Percentiles rank a stretch among this genome's conserved stretches.
Evolutionary conservation across 2,797 vertebrate genomes (phyloP).

Genomic region (Lophius americanus): DNA sequence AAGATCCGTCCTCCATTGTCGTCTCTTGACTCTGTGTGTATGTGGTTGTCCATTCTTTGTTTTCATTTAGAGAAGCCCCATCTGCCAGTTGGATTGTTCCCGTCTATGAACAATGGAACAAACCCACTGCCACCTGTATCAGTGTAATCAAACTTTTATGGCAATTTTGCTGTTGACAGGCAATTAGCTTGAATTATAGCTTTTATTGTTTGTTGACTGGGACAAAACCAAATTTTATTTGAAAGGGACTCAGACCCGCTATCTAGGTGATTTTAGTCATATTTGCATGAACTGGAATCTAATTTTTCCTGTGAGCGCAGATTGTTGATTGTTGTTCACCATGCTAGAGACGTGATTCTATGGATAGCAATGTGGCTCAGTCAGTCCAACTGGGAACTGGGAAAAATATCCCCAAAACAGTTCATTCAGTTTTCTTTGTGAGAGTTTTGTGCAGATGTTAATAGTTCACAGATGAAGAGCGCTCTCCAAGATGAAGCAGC

Average conservation of each 20-base stretch:
- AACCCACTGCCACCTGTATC: constrained; percentile 61
- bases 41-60: constrained; percentile 25
- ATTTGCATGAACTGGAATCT: constrained; percentile 35
- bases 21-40: constrained; percentile 3
- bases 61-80: constrained; percentile 47
- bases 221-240: constrained; percentile 28
- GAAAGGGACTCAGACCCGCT: neutral
- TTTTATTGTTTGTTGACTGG: constrained; percentile 45
- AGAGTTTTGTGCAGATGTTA: neutral
- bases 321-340: constrained; percentile 14
- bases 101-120: constrained; percentile 57
- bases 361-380: neutral
- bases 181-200: constrained; percentile 58
- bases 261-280: constrained; percentile 33
- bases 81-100: constrained; percentile 44
- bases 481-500: too few relatives aligned
- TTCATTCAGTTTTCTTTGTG: neutral
- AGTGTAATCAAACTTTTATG: constrained; percentile 43
- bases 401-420: neutral
- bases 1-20: constrained; percentile 19
- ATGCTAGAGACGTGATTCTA: rapidly evolving
- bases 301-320: constrained; percentile 17
- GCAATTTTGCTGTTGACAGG: constrained; percentile 46
- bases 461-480: too few relatives aligned
- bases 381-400: neutral